Evolutionary conservation across 2,888 invertebrate species (phyloP), one percentile per base, ranked within the genome.

Genomic region (Drosophila lutescens): DNA sequence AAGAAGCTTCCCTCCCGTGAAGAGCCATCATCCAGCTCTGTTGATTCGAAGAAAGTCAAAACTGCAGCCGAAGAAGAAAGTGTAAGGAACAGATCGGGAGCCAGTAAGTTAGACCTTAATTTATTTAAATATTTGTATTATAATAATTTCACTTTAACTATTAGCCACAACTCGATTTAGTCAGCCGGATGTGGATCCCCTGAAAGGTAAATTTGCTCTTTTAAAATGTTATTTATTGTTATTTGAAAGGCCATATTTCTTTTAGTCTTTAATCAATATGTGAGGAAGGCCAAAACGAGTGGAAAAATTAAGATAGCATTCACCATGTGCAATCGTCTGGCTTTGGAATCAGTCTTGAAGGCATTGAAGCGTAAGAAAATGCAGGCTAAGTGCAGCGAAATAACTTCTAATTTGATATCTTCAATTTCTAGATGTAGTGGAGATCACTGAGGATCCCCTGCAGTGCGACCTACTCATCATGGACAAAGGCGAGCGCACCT

Each of bases 401-500:
- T 10, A 13, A 8, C 4, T 12, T 10, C 2, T 34, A 15, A 44
- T 17, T 55, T 1, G 2, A 32, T 7, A 26, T n/a, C n/a, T 26
- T n/a, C 1, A 4, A 4, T 10, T 62, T 56, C 0, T 7, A 83
- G 83, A 55, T 43, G 56, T 44, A 12, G 4, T 83, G 1, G 77
- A 78, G 13, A 12, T 76, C 12, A 51, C 65, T 1, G 67, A 60
- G 4, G 62, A 83, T 71, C 89, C 83, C 1, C 4, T 55, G 1
- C 13, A 51, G 4, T 78, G 69, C 26, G 85, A 83, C 47, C 9
- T 88, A 1, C 58, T 88, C 0, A 65, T 83, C 3, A 88, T 83
- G 83, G 89, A 83, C 41, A 80, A 49, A 23, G 89, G 87, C 1
- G 83, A 88, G 40, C 83, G 89, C 2, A 88, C 83, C 0, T 88